Evolutionary conservation across 37 sponge, comb jelly and placozoan species (phyloP).

Genomic region (Ephydatia muelleri): DNA sequence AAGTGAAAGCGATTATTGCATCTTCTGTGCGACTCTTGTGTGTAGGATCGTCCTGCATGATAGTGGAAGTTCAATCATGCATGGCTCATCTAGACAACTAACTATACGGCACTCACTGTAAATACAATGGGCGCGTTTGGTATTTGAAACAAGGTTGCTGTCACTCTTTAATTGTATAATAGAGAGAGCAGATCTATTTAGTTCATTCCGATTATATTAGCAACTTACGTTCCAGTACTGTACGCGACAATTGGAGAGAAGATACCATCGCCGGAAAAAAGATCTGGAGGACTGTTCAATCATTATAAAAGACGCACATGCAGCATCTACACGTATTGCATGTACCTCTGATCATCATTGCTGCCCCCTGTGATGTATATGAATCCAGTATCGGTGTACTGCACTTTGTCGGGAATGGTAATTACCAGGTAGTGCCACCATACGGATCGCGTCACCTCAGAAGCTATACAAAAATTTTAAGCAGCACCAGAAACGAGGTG

Average conservation of each 20-base stretch:
- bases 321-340: background rate
- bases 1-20: slow-evolving; percentile 90
- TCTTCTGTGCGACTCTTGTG: slow-evolving; percentile 81
- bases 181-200: background rate
- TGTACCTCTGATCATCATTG: slow-evolving; percentile 50
- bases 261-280: slow-evolving; percentile 20
- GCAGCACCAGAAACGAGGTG: background rate
- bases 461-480: slow-evolving; percentile 53
- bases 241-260: slow-evolving; percentile 26
- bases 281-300: slow-evolving; percentile 22
- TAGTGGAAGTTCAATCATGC: background rate
- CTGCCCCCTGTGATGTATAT: slow-evolving; percentile 86
- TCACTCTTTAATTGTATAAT: slow-evolving; percentile 56
- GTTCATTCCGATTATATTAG: background rate
- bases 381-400: slow-evolving; percentile 67
- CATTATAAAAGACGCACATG: background rate
- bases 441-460: slow-evolving; percentile 51
- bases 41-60: slow-evolving; percentile 77
- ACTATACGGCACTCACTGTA: slow-evolving; percentile 60
- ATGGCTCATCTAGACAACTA: too few species aligned
- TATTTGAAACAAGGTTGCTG: slow-evolving; percentile 83
- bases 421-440: slow-evolving; percentile 91
- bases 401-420: slow-evolving; percentile 73
- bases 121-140: slow-evolving; percentile 85
- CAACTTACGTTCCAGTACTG: slow-evolving; percentile 61